A percentile compares a stretch with the other conserved stretches of the same genome.
Conservation (phyloP, 2,797 vertebrate species). For the Gila robusta region DNA sequence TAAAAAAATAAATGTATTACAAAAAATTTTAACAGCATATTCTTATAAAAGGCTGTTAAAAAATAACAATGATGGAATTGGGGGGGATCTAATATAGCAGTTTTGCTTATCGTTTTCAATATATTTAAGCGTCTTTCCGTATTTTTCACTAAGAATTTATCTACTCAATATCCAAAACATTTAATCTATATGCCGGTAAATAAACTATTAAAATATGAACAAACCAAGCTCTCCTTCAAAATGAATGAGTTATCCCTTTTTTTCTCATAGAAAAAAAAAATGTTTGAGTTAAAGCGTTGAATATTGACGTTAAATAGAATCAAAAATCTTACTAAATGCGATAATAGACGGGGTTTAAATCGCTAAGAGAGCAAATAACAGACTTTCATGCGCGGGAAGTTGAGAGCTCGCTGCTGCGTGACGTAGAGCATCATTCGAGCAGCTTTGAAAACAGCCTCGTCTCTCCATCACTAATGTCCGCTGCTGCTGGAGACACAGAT, state of each 20-base stretch:
- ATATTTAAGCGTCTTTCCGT: no score
- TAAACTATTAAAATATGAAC: no score
- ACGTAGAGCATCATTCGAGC: slow-evolving; percentile 60
- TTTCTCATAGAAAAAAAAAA: no score
- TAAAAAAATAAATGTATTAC: not conserved
- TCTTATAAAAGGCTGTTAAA: not conserved
- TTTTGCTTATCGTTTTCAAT: not conserved
- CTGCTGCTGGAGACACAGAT: slow-evolving; percentile 71
- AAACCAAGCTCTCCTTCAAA: no score
- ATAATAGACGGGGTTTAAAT: not conserved
- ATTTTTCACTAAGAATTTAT: no score
- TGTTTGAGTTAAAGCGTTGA: not conserved
- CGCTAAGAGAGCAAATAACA: not conserved
- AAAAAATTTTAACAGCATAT: not conserved
- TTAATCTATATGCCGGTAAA: no score
- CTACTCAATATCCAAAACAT: no score
- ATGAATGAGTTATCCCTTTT: no score
- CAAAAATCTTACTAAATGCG: not conserved
- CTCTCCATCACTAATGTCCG: slow-evolving; percentile 54
- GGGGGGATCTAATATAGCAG: no score
- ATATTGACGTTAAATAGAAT: not conserved
- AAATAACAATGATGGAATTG: not conserved
- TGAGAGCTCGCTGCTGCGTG: slow-evolving; percentile 50
- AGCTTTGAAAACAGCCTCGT: slow-evolving; percentile 58
- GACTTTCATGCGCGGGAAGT: slow-evolving; percentile 34